Conservation (phyloP, 1,140 invertebrate genomes). For the Saxidomus purpurata region DNA sequence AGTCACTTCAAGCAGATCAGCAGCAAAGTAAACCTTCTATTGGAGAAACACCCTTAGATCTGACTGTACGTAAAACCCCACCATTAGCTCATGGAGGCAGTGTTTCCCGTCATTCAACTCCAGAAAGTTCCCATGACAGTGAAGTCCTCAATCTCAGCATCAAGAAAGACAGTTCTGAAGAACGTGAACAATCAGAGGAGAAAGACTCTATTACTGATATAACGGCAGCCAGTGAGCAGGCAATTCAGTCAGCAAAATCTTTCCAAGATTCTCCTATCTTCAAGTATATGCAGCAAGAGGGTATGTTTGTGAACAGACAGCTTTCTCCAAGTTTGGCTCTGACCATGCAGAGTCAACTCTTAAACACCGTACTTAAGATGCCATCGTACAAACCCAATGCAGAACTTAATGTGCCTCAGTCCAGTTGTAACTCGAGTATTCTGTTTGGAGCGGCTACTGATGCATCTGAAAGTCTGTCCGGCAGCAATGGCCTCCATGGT, state of each 20-base stretch:
- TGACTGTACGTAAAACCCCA: conserved; percentile 91
- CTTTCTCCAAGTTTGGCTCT: conserved; percentile 20
- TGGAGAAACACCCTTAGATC: conserved; percentile 91
- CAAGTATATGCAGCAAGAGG: conserved; percentile 82
- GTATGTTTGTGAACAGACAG: conserved; percentile 24
- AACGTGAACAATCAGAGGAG: conserved; percentile 15
- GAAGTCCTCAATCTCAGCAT: conserved; percentile 82
- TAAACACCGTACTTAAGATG: conserved; percentile 56
- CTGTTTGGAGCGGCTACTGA: background rate
- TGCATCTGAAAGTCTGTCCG: background rate
- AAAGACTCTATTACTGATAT: conserved; percentile 49
- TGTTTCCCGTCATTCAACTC: conserved; percentile 66
- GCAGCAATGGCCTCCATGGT: background rate
- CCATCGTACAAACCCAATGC: conserved; percentile 58
- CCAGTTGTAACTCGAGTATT: background rate
- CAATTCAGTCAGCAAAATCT: conserved; percentile 48
- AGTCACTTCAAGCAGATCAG: background rate
- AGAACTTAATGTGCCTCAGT: background rate
- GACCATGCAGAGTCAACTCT: conserved; percentile 48
- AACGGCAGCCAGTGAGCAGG: background rate
- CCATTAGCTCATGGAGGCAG: conserved; percentile 78
- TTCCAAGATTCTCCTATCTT: conserved; percentile 82
- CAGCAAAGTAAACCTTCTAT: conserved; percentile 86
- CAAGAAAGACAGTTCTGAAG: conserved; percentile 64
- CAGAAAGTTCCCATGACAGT: conserved; percentile 69